A percentile compares a stretch with the other conserved stretches of the same genome.
phyloP scores from a whole-genome alignment of 2,113 vertebrate genomes.

The Antigone vipio region DNA sequence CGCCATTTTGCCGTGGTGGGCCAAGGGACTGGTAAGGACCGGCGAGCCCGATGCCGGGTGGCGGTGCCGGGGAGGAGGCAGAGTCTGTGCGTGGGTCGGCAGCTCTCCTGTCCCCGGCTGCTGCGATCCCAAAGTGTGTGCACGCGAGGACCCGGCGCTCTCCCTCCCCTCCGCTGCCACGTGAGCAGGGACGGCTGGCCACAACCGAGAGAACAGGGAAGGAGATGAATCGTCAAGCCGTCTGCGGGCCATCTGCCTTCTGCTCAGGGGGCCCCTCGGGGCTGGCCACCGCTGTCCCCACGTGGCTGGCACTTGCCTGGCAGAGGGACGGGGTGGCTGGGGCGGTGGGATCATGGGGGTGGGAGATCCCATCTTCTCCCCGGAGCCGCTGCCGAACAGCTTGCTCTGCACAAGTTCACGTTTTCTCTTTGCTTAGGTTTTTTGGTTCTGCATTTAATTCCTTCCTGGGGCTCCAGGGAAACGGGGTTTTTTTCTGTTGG shows the following conservation, averaged over 20 bases:
- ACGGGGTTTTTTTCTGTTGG: background rate
- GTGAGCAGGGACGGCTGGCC: background rate
- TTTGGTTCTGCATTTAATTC: background rate
- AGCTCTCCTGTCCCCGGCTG: background rate
- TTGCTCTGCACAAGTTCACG: background rate
- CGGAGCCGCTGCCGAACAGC: background rate
- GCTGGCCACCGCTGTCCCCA: background rate
- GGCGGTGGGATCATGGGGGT: rapidly evolving
- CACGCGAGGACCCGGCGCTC: rapidly evolving
- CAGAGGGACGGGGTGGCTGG: rapidly evolving
- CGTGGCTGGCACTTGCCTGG: background rate
- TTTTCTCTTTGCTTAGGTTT: background rate
- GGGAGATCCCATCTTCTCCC: background rate
- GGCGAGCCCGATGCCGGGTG: rapidly evolving
- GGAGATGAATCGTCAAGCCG: rapidly evolving
- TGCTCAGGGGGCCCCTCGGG: background rate
- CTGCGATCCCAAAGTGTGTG: rapidly evolving
- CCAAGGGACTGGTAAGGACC: background rate
- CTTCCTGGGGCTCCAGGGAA: background rate
- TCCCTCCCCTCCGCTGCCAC: background rate
- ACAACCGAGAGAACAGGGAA: background rate
- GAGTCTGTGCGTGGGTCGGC: rapidly evolving
- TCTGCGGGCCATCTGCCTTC: conserved; percentile 3
- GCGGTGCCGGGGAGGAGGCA: rapidly evolving
- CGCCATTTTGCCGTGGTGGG: rapidly evolving